A percentile compares a stretch with the other conserved stretches of the same genome.
Conservation (phyloP, 2,888 invertebrate genomes). For the Liopterus haemorrhoidalis region DNA sequence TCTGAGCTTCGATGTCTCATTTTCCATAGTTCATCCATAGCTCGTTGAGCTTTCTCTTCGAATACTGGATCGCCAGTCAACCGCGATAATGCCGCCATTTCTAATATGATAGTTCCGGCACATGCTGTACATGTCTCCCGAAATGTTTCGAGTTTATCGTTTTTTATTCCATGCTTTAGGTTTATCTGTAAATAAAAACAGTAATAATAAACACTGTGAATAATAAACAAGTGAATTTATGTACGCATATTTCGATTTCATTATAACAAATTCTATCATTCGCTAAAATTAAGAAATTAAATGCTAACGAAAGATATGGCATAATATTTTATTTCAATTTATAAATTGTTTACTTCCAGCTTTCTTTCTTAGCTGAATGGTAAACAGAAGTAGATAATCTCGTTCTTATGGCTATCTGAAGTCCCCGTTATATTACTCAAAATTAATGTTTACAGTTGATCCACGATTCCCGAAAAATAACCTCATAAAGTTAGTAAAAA, state of each 20-base stretch:
- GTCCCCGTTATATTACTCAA: too few relatives aligned
- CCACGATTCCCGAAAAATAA: too few relatives aligned
- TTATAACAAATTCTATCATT: background rate
- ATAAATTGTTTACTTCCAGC: too few relatives aligned
- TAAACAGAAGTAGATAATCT: too few relatives aligned
- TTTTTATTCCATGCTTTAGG: slow-evolving; percentile 74
- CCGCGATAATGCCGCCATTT: slow-evolving; percentile 93
- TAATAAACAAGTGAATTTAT: too few relatives aligned
- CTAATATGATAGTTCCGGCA: slow-evolving; percentile 95
- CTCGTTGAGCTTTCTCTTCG: slow-evolving; percentile 89
- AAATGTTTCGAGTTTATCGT: slow-evolving; percentile 63
- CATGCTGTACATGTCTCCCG: slow-evolving; percentile 96
- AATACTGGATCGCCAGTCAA: slow-evolving; percentile 87
- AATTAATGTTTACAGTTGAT: too few relatives aligned
- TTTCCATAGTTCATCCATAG: slow-evolving; percentile 96
- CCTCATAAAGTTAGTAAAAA: too few relatives aligned
- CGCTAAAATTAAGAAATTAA: background rate
- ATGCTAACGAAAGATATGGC: too few relatives aligned
- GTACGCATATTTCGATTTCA: background rate
- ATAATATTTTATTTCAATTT: too few relatives aligned
- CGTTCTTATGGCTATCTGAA: too few relatives aligned
- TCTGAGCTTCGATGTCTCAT: slow-evolving; percentile 85
- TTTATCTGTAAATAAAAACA: slow-evolving; percentile 56
- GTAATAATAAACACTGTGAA: background rate
- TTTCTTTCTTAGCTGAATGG: too few relatives aligned